A percentile compares a stretch with the other conserved stretches of the same genome.
These are phyloP conservation scores for Stegodyphus dumicola DNA, from an alignment of 1,140 invertebrate species.

Conservation along the genomic window DNA sequence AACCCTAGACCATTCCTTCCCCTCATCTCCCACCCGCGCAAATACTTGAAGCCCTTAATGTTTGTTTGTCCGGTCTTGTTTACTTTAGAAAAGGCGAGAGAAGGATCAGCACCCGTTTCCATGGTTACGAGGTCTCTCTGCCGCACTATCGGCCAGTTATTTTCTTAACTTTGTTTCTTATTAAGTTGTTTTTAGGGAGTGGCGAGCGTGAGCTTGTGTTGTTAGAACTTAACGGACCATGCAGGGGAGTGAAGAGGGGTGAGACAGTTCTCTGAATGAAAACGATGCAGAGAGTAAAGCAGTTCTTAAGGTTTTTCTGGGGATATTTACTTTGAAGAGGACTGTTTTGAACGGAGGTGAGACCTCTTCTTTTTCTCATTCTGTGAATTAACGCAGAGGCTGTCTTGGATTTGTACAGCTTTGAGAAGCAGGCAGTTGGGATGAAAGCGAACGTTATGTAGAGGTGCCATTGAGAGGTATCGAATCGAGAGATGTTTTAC, in stretches of 20 bases:
- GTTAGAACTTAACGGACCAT: conserved; percentile 53
- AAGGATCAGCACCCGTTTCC: conserved; percentile 39
- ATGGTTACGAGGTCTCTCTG: conserved; percentile 23
- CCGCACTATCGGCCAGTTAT: conserved; percentile 19
- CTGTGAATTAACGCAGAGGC: too few species aligned
- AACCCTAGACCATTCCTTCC: not conserved
- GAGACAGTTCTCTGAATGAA: conserved; percentile 6
- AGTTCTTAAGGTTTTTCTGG: conserved; percentile 43
- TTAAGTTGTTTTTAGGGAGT: conserved; percentile 52
- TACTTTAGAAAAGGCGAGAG: conserved; percentile 51
- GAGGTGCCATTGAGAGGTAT: too few species aligned
- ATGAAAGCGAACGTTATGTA: too few species aligned
- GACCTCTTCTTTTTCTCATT: too few species aligned
- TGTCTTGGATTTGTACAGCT: too few species aligned
- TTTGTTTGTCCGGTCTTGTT: conserved; percentile 61
- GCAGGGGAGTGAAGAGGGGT: not conserved
- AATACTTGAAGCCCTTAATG: conserved; percentile 54
- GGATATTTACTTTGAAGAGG: conserved; percentile 26
- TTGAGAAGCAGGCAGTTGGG: too few species aligned
- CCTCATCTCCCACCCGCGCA: not conserved
- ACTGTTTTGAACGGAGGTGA: too few species aligned
- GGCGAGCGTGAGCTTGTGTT: conserved; percentile 12
- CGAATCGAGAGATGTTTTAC: too few species aligned
- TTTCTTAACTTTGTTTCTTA: conserved; percentile 61
- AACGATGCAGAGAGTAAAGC: conserved; percentile 40